These are phyloP conservation scores for Heliconius erato DNA, from an alignment of 2,888 invertebrate species.

Conservation along the genomic window DNA sequence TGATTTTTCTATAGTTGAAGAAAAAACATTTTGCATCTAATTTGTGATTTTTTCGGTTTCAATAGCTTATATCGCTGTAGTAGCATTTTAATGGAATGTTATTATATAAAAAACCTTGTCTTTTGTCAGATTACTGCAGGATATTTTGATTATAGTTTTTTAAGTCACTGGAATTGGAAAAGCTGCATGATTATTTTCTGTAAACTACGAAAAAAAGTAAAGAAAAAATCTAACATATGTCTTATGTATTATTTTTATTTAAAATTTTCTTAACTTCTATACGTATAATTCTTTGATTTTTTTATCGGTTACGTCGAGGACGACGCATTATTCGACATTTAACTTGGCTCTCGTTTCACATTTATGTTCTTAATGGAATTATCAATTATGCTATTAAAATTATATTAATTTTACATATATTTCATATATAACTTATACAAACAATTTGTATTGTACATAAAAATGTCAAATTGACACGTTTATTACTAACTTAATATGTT, in stretches of 20 bases:
- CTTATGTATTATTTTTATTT: too few species aligned
- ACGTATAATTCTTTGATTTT: too few species aligned
- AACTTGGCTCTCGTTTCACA: too few species aligned
- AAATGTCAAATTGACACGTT: neutral
- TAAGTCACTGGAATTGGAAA: neutral
- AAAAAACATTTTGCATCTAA: too few species aligned
- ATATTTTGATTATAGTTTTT: neutral
- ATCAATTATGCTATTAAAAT: neutral
- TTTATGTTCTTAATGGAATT: too few species aligned
- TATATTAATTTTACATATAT: neutral
- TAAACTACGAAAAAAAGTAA: neutral
- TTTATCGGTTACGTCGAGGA: too few species aligned
- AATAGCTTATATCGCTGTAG: conserved; percentile 26
- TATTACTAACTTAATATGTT: neutral
- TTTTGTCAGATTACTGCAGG: neutral
- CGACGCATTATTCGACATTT: too few species aligned
- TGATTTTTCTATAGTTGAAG: too few species aligned
- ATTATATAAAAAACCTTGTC: conserved; percentile 10
- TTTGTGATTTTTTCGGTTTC: neutral
- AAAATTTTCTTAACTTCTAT: too few species aligned
- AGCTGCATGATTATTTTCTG: neutral
- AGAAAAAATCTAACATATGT: too few species aligned
- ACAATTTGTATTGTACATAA: neutral
- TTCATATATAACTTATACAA: neutral
- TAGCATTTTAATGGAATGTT: conserved; percentile 1